phyloP scores from a whole-genome alignment of 2,888 invertebrate species.

The Parnassius mnemosyne region DNA sequence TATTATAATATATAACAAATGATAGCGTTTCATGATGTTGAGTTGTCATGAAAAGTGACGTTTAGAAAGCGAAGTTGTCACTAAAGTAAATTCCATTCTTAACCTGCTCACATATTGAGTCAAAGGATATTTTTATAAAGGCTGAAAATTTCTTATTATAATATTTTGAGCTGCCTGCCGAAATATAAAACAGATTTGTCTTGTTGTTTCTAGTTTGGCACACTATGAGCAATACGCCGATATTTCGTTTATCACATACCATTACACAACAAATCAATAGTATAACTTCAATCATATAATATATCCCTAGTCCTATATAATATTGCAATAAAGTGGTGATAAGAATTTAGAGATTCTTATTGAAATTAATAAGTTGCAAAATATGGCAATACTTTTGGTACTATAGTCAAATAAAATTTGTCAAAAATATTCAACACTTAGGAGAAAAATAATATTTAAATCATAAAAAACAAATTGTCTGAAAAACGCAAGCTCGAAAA shows the following conservation, averaged over 20 bases:
- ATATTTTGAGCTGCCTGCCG: slow-evolving; percentile 5
- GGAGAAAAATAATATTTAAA: slow-evolving; percentile 12
- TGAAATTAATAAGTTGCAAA: neutral
- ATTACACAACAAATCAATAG: too few relatives aligned
- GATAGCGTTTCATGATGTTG: too few relatives aligned
- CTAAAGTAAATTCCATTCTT: too few relatives aligned
- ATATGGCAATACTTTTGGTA: neutral
- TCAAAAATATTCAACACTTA: slow-evolving; percentile 23
- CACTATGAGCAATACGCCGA: slow-evolving; percentile 13
- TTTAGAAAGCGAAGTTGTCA: too few relatives aligned
- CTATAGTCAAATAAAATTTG: slow-evolving; percentile 18
- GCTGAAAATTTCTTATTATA: too few relatives aligned
- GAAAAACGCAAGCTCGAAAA: neutral
- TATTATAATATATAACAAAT: too few relatives aligned
- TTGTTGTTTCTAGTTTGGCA: slow-evolving; percentile 20
- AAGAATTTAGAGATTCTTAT: neutral
- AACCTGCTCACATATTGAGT: too few relatives aligned
- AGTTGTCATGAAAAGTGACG: too few relatives aligned
- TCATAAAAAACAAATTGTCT: slow-evolving; percentile 13
- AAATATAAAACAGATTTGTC: neutral
- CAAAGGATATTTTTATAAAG: too few relatives aligned
- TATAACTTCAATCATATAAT: neutral
- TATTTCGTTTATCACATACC: neutral
- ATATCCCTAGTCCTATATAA: neutral
- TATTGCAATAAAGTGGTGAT: neutral